Evolutionary conservation across 2,113 vertebrate genomes (phyloP), one percentile per base, ranked within the genome.

Genomic region (Perca flavescens): DNA sequence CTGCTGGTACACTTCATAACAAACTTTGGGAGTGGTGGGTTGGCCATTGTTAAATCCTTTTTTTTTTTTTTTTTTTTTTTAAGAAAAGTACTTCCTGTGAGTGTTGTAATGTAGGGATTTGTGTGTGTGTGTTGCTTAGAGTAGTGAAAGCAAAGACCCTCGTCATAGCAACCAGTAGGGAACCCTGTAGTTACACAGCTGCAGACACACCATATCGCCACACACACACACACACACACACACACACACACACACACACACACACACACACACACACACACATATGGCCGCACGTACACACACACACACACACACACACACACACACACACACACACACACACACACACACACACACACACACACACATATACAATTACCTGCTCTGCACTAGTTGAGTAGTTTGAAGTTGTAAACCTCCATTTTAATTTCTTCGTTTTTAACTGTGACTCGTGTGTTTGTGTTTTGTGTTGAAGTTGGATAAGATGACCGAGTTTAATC

Each of bases 131-230:
- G 81, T 82, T 77, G 65, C 73, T 85, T n/a, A 50, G 67, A 50
- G 57, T 47, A 70, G 50, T 76, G 77, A 89, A 92, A 91, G 91
- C 89, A 91, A 89, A 88, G 84, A 80, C 62, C 57, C 60, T 80
- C 65, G 68, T 80, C 90, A 63, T 76, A 80, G 85, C 83, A 85
- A 65, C 36, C 71, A 63, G 74, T 43, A 64, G 73, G 80, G 74
- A 90, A 74, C 70, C 86, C 74, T 72, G 79, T 77, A 82, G 80
- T 90, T 67, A 84, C 71, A 82, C 86, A 88, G 83, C 79, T 88
- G 79, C 68, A 83, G 17, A 82, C 82, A 57, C 66, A 67, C 78
- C 25, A 67, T 46, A 21, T n/a, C 53, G 19, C 63, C 43, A 64
- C 47, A 71, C 47, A 75, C 69, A 69, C 47, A 77, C 47, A 72